Base-by-base conservation (phyloP, 2,888 invertebrate species). In the Balanococcus diminutus region DNA sequence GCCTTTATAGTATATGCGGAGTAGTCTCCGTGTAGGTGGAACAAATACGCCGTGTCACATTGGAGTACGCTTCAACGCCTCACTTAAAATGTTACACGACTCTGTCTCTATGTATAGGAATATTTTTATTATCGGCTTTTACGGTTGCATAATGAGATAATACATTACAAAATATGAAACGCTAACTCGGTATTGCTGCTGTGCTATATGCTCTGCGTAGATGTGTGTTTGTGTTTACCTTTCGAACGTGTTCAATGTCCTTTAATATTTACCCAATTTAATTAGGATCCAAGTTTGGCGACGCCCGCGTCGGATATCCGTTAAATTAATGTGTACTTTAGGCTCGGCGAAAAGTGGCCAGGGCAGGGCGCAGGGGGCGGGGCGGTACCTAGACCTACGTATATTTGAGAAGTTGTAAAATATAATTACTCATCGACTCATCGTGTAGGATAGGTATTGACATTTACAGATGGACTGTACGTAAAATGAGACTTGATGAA, bases 51-150 rank as follows among this genome's bases (percentile, higher is more conserved):
- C 84, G 84, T 84, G 84, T 67, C 84, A 67, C 36, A 84, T 84
- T 36, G 84, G 67, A 67, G 84, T 67, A 84, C 84, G 84, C 84
- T 84, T 84, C 84, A 84, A 84, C 84, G 84, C 84, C 72, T 84
- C 84, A 84, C 84, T 67, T 67, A 67, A 82, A 84, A 84, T 84
- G 84, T 84, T 67, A 46, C 46, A 84, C 84, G 84, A 72, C 22
- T 84, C 14, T 67, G 22, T 46, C 46, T 46, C 46, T 42, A 11
- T 42, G 11, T 11, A 42, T 61, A 32, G 84, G 61, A 31, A 82
- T 82, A 82, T 39, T 82, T 82, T 82, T 42, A 82, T 42, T 82
- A 82, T 82, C 42, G 39, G 39, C 28, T 82, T 42, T 82, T 82
- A 82, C 82, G 28, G 46, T 82, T 82, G 82, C 82, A 82, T 82